Percentiles rank a stretch among this genome's conserved stretches.
phyloP scores from a whole-genome alignment of 2,888 invertebrate genomes.

The Temnothorax ravouxi region DNA sequence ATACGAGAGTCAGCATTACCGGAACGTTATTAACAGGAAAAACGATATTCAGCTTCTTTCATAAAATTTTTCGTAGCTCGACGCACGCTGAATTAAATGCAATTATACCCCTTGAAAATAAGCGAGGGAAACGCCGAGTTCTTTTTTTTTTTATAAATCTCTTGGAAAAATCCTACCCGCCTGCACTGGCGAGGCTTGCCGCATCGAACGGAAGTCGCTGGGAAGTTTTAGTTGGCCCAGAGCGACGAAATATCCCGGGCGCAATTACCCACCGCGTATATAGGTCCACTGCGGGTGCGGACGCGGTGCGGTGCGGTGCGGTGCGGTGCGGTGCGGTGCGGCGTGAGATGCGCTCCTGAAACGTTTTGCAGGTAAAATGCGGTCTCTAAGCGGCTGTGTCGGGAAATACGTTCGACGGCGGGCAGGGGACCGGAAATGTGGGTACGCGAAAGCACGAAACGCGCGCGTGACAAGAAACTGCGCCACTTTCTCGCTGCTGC shows the following conservation, averaged over 20 bases:
- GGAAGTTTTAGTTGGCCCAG: constrained; percentile 79
- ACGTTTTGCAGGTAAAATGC: constrained; percentile 60
- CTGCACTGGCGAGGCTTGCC: constrained; percentile 49
- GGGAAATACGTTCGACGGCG: constrained; percentile 55
- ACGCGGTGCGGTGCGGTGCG: constrained; percentile 21
- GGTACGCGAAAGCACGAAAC: constrained; percentile 48
- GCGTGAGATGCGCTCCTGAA: constrained; percentile 59
- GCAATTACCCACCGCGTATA: constrained; percentile 72
- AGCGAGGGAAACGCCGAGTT: neutral
- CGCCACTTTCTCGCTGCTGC: constrained; percentile 27
- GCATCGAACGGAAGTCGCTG: constrained; percentile 77
- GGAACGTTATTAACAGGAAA: constrained; percentile 1
- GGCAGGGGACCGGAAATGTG: constrained; percentile 39
- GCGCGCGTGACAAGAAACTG: constrained; percentile 53
- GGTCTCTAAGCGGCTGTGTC: constrained; percentile 53
- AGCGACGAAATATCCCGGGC: constrained; percentile 74
- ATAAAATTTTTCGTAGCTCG: neutral
- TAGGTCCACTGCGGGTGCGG: constrained; percentile 33
- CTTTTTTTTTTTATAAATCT: neutral
- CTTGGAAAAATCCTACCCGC: neutral
- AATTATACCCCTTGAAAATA: neutral
- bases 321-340: constrained; percentile 13
- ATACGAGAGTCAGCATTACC: neutral
- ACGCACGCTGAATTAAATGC: constrained; percentile 16
- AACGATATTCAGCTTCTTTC: neutral